A percentile compares a stretch with the other conserved stretches of the same genome.
phyloP scores from a whole-genome alignment of 2,797 vertebrate genomes.

The Tenualosa thibaudeaui region DNA sequence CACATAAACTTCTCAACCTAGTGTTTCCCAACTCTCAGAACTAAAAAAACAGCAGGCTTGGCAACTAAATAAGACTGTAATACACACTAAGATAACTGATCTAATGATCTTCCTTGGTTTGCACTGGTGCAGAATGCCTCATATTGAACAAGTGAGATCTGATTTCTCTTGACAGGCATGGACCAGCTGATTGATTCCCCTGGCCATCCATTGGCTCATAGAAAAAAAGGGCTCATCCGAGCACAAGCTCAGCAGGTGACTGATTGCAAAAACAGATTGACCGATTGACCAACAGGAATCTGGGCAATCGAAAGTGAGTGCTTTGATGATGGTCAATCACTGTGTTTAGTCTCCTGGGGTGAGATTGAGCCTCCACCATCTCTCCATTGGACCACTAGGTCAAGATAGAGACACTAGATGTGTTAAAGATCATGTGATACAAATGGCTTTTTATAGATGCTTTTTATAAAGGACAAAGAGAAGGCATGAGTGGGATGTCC shows the following conservation, averaged over 20 bases:
- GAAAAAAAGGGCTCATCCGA: constrained; percentile 22
- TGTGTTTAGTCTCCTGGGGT: constrained; percentile 38
- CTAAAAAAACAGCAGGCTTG: neutral
- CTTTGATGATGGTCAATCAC: constrained; percentile 53
- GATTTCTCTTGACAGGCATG: constrained; percentile 47
- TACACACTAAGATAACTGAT: neutral
- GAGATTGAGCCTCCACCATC: constrained; percentile 38
- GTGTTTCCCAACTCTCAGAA: neutral
- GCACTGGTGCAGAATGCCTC: neutral
- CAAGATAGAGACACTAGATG: constrained; percentile 9
- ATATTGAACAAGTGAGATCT: constrained; percentile 47
- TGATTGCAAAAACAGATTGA: constrained; percentile 45
- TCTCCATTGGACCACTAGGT: constrained; percentile 38
- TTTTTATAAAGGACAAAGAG: neutral
- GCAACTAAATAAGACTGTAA: neutral
- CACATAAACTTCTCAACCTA: neutral
- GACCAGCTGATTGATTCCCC: constrained; percentile 49
- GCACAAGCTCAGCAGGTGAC: constrained; percentile 44
- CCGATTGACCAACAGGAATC: constrained; percentile 49
- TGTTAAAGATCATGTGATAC: neutral
- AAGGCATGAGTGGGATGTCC: neutral
- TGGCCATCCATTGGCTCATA: constrained; percentile 2
- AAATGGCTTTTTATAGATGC: constrained; percentile 35
- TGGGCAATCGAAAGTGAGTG: constrained; percentile 46
- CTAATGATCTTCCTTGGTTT: neutral